phyloP scores from a whole-genome alignment of 2,797 vertebrate genomes.

The Sebastes flavidus region DNA sequence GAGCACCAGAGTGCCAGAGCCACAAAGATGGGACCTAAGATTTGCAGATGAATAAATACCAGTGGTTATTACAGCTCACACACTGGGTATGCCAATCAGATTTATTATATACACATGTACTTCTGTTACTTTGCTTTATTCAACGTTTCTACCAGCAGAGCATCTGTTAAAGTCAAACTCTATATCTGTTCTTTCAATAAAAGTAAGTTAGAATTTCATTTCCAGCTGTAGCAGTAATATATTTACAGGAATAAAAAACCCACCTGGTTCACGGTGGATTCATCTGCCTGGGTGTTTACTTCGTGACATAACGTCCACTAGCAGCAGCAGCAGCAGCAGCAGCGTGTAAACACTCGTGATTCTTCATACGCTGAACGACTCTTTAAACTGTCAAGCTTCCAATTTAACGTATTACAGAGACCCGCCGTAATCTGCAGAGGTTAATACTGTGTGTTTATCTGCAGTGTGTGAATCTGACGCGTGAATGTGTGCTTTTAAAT shows the following conservation, averaged over 20 bases:
- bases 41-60: not conserved
- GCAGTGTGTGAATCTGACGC: conserved; percentile 13
- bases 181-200: conserved; percentile 9
- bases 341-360: conserved; percentile 76
- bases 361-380: conserved; percentile 49
- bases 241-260: not conserved
- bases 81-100: not conserved
- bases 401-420: conserved; percentile 46
- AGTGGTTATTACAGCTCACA: not conserved
- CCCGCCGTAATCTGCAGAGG: conserved; percentile 41
- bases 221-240: conserved; percentile 9
- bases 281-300: conserved; percentile 39
- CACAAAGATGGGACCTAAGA: not conserved
- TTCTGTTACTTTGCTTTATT: not conserved
- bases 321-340: conserved; percentile 60
- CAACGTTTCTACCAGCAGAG: not conserved
- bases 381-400: conserved; percentile 64
- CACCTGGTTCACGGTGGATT: conserved; percentile 19
- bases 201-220: not conserved
- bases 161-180: not conserved
- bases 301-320: conserved; percentile 37
- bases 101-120: not conserved
- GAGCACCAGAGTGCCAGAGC: too few species aligned
- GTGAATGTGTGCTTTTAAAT: not conserved
- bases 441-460: conserved; percentile 57